A percentile compares a stretch with the other conserved stretches of the same genome.
Conservation (phyloP, 2,113 vertebrate genomes). For the Ptyas mucosa region DNA sequence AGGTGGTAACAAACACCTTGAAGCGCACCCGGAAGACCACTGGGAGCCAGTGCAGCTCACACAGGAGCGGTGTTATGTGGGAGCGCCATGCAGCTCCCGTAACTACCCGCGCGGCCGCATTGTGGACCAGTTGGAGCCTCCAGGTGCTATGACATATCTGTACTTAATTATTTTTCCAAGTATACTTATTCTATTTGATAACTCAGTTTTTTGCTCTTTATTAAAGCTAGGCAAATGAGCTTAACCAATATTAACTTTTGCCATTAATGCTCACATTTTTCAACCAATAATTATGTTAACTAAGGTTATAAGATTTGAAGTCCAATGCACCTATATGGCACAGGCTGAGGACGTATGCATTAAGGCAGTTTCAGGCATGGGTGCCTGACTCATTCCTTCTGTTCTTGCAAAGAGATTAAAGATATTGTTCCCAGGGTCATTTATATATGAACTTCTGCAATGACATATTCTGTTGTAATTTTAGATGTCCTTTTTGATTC, state of each 20-base stretch:
- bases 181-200: background rate
- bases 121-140: too few species aligned
- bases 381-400: slow-evolving; percentile 2
- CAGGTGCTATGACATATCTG: background rate
- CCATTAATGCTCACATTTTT: background rate
- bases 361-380: background rate
- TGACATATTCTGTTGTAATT: slow-evolving; percentile 21
- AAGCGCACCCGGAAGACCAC: too few species aligned
- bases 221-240: background rate
- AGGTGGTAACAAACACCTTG: too few species aligned
- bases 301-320: background rate
- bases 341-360: background rate
- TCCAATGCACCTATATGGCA: background rate
- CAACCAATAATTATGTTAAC: background rate
- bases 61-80: too few species aligned
- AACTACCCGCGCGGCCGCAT: too few species aligned
- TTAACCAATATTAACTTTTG: background rate
- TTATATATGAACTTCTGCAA: slow-evolving; percentile 1
- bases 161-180: background rate
- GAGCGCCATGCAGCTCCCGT: too few species aligned
- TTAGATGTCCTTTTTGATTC: background rate
- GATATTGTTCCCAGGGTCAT: background rate
- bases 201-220: background rate
- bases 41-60: too few species aligned
- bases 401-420: slow-evolving; percentile 13